phyloP scores from a whole-genome alignment of 1,140 invertebrate genomes.

The Ooceraea biroi region DNA sequence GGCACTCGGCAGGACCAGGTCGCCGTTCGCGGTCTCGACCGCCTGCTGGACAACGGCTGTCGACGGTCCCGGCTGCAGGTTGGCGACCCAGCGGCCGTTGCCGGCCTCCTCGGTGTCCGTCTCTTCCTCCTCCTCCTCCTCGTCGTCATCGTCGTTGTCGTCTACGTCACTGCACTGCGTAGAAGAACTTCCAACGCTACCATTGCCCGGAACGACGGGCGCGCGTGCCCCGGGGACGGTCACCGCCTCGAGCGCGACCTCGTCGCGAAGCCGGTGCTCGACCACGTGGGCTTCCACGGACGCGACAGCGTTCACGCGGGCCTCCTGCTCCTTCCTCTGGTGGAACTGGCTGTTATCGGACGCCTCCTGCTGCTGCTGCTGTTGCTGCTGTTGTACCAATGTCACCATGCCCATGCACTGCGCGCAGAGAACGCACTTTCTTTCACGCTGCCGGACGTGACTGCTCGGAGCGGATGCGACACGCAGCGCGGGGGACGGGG shows the following conservation, averaged over 20 bases:
- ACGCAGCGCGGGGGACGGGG: neutral
- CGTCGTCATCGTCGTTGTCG: slow-evolving; percentile 62
- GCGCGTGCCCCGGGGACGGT: slow-evolving; percentile 23
- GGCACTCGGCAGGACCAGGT: slow-evolving; percentile 67
- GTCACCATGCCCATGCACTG: slow-evolving; percentile 71
- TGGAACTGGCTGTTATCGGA: slow-evolving; percentile 49
- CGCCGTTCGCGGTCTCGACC: slow-evolving; percentile 61
- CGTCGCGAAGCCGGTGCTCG: neutral
- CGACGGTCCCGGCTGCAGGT: slow-evolving; percentile 56
- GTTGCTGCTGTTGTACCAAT: slow-evolving; percentile 65
- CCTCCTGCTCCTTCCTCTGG: slow-evolving; percentile 61
- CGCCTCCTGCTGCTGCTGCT: slow-evolving; percentile 38
- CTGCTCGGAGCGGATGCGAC: no score
- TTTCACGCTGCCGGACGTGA: neutral
- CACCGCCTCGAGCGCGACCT: neutral
- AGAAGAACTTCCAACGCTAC: slow-evolving; percentile 55
- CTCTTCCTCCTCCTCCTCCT: slow-evolving; percentile 68
- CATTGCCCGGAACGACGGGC: slow-evolving; percentile 25
- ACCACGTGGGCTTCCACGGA: neutral
- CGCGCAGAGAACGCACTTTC: neutral
- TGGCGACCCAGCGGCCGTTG: slow-evolving; percentile 70
- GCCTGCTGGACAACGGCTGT: slow-evolving; percentile 56
- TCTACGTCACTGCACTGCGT: slow-evolving; percentile 75
- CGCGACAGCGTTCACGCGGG: neutral
- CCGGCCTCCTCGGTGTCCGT: slow-evolving; percentile 48